Percentiles rank a stretch among this genome's conserved stretches.
These are phyloP conservation scores for Pseudochaenichthys georgianus DNA, from an alignment of 2,797 vertebrate species.

Conservation along the genomic window DNA sequence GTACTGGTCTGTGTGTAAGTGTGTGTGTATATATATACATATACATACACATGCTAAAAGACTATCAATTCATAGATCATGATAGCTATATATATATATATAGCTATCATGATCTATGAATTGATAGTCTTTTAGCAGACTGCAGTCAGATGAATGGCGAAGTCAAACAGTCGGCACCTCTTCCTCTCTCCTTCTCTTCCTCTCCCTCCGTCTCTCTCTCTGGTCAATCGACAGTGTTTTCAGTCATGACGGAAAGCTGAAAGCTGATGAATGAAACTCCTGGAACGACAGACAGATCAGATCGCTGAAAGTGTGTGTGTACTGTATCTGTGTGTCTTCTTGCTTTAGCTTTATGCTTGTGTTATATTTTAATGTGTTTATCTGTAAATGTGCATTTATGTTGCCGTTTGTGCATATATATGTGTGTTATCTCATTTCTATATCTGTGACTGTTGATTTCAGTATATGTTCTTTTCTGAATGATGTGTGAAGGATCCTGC, in stretches of 20 bases:
- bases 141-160: conserved; percentile 51
- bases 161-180: conserved; percentile 19
- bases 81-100: no score
- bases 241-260: conserved; percentile 51
- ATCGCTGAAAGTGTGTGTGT: conserved; percentile 12
- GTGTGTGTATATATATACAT: background rate
- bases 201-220: background rate
- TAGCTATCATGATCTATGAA: no score
- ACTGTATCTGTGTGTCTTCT: conserved; percentile 9
- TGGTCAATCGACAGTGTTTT: conserved; percentile 42
- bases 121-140: conserved; percentile 31
- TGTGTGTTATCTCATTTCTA: background rate
- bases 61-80: no score
- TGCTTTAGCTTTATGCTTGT: background rate
- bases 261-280: conserved; percentile 69
- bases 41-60: no score
- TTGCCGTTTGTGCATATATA: no score
- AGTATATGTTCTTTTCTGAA: conserved; percentile 3
- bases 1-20: conserved; percentile 33
- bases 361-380: background rate
- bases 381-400: background rate
- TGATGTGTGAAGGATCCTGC: background rate
- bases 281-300: conserved; percentile 50
- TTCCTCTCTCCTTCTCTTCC: background rate
- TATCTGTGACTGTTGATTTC: background rate